Evolutionary conservation across 1,140 invertebrate species (phyloP).

Genomic region (Pogonus chalceus): DNA sequence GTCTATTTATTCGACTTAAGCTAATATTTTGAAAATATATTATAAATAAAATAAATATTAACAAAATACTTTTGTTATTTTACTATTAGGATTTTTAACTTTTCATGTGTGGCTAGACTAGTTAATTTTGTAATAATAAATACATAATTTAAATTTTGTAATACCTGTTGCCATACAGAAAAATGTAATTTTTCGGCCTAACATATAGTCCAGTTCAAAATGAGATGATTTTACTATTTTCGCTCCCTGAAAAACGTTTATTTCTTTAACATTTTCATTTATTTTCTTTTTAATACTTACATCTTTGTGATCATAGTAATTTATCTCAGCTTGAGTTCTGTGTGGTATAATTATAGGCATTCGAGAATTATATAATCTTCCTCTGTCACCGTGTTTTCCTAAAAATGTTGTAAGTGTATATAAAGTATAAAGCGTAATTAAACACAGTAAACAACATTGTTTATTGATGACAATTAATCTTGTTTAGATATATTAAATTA

Average conservation of each 20-base stretch:
- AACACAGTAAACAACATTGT: too few relatives aligned
- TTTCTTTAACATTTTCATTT: constrained; percentile 1
- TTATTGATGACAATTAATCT: too few relatives aligned
- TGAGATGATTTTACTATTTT: constrained; percentile 81
- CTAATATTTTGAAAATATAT: too few relatives aligned
- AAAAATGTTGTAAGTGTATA: too few relatives aligned
- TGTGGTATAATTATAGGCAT: constrained; percentile 54
- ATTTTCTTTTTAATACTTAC: constrained; percentile 38
- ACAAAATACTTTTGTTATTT: not conserved
- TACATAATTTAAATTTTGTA: not conserved
- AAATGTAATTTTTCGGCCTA: constrained; percentile 88
- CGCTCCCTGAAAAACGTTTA: constrained; percentile 72
- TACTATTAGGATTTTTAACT: not conserved
- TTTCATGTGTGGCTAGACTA: not conserved
- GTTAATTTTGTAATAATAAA: not conserved
- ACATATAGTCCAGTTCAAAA: constrained; percentile 84
- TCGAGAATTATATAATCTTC: constrained; percentile 39
- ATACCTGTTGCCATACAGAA: constrained; percentile 74
- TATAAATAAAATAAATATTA: too few relatives aligned
- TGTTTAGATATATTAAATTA: too few relatives aligned
- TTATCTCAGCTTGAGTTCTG: constrained; percentile 50
- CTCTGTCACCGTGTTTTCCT: constrained; percentile 33
- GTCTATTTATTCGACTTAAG: too few relatives aligned
- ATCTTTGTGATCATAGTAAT: constrained; percentile 64
- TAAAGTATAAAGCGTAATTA: too few relatives aligned